Conservation (phyloP, 2,113 vertebrate species). For the Caretta caretta region DNA sequence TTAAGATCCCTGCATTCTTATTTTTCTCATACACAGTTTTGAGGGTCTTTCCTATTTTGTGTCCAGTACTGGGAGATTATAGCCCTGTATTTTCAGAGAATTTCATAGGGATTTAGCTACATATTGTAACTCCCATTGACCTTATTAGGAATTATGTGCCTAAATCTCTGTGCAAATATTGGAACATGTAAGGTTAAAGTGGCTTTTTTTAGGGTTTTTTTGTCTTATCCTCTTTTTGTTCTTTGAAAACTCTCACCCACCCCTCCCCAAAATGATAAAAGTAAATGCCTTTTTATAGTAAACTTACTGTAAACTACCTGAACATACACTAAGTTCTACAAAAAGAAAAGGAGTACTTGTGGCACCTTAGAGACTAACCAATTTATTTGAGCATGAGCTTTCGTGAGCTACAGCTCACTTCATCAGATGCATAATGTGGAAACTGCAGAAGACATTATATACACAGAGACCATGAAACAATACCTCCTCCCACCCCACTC, state of each 20-base stretch:
- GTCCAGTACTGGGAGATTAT: background rate
- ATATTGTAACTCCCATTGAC: background rate
- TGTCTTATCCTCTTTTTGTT: fast-evolving
- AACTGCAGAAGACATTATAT: no score
- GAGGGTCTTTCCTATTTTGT: slow-evolving; percentile 39
- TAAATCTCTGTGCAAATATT: background rate
- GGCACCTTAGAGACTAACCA: no score
- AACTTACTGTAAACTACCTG: background rate
- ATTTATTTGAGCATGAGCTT: no score
- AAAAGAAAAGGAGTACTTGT: no score
- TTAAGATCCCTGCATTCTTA: background rate
- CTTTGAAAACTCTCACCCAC: background rate
- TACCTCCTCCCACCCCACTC: no score
- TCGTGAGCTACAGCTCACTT: no score
- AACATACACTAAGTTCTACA: background rate
- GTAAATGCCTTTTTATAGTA: background rate
- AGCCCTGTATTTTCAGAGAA: background rate
- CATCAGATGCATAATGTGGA: no score
- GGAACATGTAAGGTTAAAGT: background rate
- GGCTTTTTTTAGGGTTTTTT: background rate
- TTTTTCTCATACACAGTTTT: slow-evolving; percentile 19
- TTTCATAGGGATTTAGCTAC: background rate
- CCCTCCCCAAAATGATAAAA: background rate
- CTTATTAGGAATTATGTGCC: background rate
- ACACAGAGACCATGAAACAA: no score